phyloP scores from a whole-genome alignment of 30 jellyfish, hydroid and myxozoan genomes.

The Rhopilema esculentum region DNA sequence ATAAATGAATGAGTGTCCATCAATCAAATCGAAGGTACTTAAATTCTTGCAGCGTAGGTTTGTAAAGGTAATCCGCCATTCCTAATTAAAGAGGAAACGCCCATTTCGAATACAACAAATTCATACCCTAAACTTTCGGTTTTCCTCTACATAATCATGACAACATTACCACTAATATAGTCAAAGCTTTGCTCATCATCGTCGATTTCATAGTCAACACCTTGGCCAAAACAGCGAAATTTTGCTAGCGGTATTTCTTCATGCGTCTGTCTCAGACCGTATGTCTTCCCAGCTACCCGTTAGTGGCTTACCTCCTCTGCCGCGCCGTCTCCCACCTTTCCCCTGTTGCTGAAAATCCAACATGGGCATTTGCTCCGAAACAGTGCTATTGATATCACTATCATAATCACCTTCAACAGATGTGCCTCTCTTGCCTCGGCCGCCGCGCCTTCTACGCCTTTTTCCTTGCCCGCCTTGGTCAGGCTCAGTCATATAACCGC shows the following conservation, averaged over 20 bases:
- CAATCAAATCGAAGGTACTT: no score
- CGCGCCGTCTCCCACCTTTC: slow-evolving; percentile 51
- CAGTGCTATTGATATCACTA: slow-evolving; percentile 91
- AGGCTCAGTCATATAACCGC: slow-evolving; percentile 92
- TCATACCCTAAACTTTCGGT: no score
- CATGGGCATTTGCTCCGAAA: slow-evolving; percentile 96
- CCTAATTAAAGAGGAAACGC: no score
- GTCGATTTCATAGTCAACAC: no score
- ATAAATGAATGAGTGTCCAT: no score
- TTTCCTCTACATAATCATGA: no score
- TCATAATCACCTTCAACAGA: slow-evolving; percentile 78
- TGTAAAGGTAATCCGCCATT: no score
- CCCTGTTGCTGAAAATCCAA: slow-evolving; percentile 42
- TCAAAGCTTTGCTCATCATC: no score
- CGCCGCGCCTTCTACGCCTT: slow-evolving; percentile 62
- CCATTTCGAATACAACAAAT: no score
- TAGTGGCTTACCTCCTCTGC: slow-evolving; percentile 64
- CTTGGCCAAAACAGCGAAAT: background rate
- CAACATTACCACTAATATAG: no score
- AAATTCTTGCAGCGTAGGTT: no score
- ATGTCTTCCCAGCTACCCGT: slow-evolving; percentile 99
- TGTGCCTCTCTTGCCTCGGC: slow-evolving; percentile 53
- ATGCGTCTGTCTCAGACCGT: slow-evolving; percentile 82
- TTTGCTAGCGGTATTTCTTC: background rate
- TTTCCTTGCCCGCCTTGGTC: slow-evolving; percentile 50